These are phyloP conservation scores for Myzus persicae DNA, from an alignment of 1,140 invertebrate species.

Conservation along the genomic window DNA sequence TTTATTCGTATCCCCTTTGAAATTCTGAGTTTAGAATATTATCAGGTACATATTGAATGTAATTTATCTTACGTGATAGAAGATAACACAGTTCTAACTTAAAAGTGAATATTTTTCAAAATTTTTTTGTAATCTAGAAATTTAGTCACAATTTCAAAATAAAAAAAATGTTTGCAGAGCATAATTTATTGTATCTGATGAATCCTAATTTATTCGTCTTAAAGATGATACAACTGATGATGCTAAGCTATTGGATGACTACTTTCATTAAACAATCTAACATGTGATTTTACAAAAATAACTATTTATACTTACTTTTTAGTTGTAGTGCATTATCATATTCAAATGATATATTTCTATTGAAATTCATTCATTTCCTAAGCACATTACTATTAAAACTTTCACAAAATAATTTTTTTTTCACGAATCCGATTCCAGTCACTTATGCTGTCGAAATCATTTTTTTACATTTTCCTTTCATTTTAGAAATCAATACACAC, in stretches of 20 bases:
- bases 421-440: background rate
- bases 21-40: no score
- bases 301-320: background rate
- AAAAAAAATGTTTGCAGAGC: background rate
- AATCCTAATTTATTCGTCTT: background rate
- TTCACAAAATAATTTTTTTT: background rate
- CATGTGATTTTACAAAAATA: background rate
- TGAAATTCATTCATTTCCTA: background rate
- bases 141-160: background rate
- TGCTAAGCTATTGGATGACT: background rate
- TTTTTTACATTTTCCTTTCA: background rate
- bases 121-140: background rate
- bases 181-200: background rate
- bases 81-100: no score
- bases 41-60: no score
- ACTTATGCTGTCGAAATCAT: background rate
- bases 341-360: background rate
- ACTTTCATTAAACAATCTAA: background rate
- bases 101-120: background rate
- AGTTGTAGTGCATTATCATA: background rate
- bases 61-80: no score
- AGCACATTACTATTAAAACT: background rate
- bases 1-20: no score
- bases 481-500: conserved; percentile 19
- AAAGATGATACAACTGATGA: background rate